These are phyloP conservation scores for Heterotilapia buettikoferi DNA, from an alignment of 2,113 vertebrate genomes.

Conservation along the genomic window DNA sequence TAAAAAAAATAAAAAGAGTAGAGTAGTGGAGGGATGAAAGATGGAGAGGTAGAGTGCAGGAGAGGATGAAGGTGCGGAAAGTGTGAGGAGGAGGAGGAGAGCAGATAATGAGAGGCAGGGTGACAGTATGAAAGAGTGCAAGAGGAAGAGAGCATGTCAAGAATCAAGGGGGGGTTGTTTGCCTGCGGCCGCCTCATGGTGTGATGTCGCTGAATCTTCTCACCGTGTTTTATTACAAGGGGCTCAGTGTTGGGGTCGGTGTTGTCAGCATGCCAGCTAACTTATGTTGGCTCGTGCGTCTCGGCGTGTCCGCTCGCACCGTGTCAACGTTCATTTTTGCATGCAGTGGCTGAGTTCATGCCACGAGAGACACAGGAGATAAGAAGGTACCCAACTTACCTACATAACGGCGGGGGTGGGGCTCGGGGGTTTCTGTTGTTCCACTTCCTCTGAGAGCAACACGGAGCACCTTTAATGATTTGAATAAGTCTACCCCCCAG, in stretches of 20 bases:
- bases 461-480: not conserved
- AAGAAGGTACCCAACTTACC: not conserved
- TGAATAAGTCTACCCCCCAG: not conserved
- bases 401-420: not conserved
- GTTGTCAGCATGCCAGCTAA: constrained; percentile 5
- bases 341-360: not conserved
- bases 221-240: constrained; percentile 33
- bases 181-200: constrained; percentile 41
- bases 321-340: not conserved
- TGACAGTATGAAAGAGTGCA: constrained; percentile 51
- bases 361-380: not conserved
- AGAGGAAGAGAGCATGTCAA: constrained; percentile 45
- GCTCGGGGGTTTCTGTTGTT: not conserved
- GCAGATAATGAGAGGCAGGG: constrained; percentile 57
- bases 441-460: not conserved
- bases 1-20: not conserved
- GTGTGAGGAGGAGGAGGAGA: constrained; percentile 24
- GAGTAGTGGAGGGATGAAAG: constrained; percentile 35
- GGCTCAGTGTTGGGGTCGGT: constrained; percentile 2
- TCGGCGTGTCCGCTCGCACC: not conserved
- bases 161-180: constrained; percentile 41
- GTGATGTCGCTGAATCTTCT: constrained; percentile 41
- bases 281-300: not conserved
- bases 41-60: constrained; percentile 2
- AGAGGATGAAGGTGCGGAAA: constrained; percentile 34